Percentiles rank a stretch among this genome's conserved stretches.
These are phyloP conservation scores for Drosophila athabasca DNA, from an alignment of 1,140 invertebrate genomes.

Conservation along the genomic window DNA sequence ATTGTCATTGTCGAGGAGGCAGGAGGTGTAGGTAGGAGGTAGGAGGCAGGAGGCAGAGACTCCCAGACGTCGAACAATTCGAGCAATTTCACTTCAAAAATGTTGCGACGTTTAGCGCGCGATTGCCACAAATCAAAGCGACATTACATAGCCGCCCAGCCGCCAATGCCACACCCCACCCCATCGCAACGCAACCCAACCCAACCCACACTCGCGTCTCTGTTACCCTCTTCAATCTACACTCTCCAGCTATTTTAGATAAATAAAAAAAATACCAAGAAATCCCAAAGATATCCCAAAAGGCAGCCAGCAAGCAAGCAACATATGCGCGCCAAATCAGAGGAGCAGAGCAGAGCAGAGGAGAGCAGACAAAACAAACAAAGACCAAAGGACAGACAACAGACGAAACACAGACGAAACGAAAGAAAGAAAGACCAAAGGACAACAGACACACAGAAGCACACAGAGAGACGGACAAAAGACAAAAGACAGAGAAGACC, in stretches of 20 bases:
- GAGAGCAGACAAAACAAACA: conserved; percentile 70
- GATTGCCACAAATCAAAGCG: conserved; percentile 80
- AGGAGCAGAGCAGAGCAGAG: conserved; percentile 29
- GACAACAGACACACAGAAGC: conserved; percentile 51
- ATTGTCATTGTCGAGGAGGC: conserved; percentile 45
- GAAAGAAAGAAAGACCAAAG: conserved; percentile 74
- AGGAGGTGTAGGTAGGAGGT: background rate
- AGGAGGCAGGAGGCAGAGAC: background rate
- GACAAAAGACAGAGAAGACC: conserved; percentile 8
- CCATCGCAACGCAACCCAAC: too few relatives aligned
- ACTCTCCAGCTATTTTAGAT: conserved; percentile 53
- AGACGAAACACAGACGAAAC: conserved; percentile 40
- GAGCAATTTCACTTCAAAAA: conserved; percentile 79
- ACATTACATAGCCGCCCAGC: conserved; percentile 56
- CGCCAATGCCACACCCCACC: background rate
- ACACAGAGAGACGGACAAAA: conserved; percentile 51
- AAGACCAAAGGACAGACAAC: conserved; percentile 62
- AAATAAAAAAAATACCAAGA: conserved; percentile 67
- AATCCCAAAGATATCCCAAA: conserved; percentile 44
- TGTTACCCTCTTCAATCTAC: background rate
- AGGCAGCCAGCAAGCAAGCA: conserved; percentile 22
- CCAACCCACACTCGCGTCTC: background rate
- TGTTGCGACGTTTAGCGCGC: conserved; percentile 75
- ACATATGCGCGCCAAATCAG: conserved; percentile 77
- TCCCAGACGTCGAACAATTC: conserved; percentile 64